Evolutionary conservation across 2,797 vertebrate species (phyloP), one percentile per base, ranked within the genome.

Genomic region (Falco naumanni): DNA sequence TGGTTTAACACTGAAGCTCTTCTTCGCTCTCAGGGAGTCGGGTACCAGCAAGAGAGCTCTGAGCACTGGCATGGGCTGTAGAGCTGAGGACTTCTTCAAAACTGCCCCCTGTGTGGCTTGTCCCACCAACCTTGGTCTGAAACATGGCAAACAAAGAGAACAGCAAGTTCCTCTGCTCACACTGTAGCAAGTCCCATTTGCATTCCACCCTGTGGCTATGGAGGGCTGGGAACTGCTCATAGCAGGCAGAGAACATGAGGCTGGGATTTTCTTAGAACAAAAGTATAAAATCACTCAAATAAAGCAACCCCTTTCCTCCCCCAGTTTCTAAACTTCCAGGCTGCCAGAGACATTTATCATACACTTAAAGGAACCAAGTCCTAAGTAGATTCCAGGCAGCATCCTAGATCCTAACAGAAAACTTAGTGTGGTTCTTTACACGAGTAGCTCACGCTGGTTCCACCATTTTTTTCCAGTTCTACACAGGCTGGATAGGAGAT

Each of bases 1-100:
- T 2, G 65, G 6, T 37, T 97, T 98, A 99, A 95, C 98, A 98
- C 69, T 98, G 98, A 89, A 97, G 98, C 86, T 99, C 98, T 64
- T 97, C 98, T 3, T 98, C 96, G 13, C 94, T 95, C 78, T 99
- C 98, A 1, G 96, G 97, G 81, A 98, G 68, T 69, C 94, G 91
- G 9, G 96, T 97, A 93, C 98, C 98, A 41, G 98, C 97, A 29
- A 98, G 97, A 7, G 98, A 98, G 91, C 99, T 99, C 97, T 99
- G 99, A 89, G 98, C 98, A 1, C 99, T 99, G 97, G 99, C 99
- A 0, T 99, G 98, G 6, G 99, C 99, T 2, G 99, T 97, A 10
- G 99, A 99, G 61, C 98, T 99, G 93, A 99, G 98, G 63, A 99
- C 99, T 28, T 99, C 99, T 97, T 99, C 99, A 87, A 99, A 99